Evolutionary conservation across 2,888 invertebrate genomes (phyloP), one percentile per base, ranked within the genome.

Genomic region (Tuta absoluta): DNA sequence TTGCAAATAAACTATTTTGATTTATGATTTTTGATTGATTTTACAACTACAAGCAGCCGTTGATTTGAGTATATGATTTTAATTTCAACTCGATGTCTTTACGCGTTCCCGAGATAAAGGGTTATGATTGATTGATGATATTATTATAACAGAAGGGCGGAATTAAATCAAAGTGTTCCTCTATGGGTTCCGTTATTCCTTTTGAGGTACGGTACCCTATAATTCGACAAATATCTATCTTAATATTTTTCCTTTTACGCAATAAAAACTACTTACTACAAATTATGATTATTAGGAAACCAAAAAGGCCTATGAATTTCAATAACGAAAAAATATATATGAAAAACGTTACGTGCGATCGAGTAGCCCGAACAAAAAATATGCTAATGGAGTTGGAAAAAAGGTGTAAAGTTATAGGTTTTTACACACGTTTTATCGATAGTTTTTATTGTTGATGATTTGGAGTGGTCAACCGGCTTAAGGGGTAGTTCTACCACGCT

Each of bases 361-460:
- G 51, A 53, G 23, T 14, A 53, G 51, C 23, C 5, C 12, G 12
- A 53, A 23, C 10, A 53, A 53, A 53, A 23, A 14, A 23, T 24
- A 53, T 53, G 51, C 23, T 53, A 53, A 53, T 53, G 14, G 23
- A 53, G 19, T 21, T 14, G 23, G 23, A 23, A 53, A 53, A 56
- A 56, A 56, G 24, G 56, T 56, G 56, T 33, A 17, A 56, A 56
- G 28, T 56, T 56, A 10, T 24, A 17, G 17, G 33, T 56, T 56
- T 56, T 14, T 56, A 56, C 56, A 33, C 56, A 17, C 38, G 45
- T 57, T 63, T 63, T 56, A 57, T 41, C 56, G 63, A 61, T 64
- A 63, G 62, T 62, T 53, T 62, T 62, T 62, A 62, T 53, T 62
- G 23, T 23, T 7, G 37, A 17, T 53, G 53, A 61, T 61, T 45